Evolutionary conservation across 2,888 invertebrate species (phyloP).

Genomic region (Melangyna quadrimaculata): DNA sequence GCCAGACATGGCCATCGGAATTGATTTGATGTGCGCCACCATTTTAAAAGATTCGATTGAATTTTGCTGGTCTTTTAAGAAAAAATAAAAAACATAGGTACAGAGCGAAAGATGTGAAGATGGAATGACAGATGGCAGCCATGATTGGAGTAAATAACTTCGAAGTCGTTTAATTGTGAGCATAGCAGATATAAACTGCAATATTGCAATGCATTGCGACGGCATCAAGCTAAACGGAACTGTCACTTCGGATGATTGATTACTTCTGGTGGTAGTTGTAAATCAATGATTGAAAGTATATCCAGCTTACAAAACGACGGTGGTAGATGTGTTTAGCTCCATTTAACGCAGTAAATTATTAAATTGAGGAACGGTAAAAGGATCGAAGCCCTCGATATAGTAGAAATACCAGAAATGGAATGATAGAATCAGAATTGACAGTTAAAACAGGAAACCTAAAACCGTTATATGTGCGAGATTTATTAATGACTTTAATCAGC

Average conservation of each 20-base stretch:
- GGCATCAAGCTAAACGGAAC: constrained; percentile 59
- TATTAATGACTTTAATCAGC: not conserved
- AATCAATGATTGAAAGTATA: constrained; percentile 41
- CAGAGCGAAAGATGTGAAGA: not conserved
- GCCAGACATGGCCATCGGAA: constrained; percentile 11
- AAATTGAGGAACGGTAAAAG: not conserved
- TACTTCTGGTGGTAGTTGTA: constrained; percentile 26
- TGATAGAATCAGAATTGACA: not conserved
- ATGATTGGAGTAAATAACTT: constrained; percentile 55
- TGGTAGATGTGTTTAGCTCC: not conserved
- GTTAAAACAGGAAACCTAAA: not conserved
- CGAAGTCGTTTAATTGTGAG: constrained; percentile 49
- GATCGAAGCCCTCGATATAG: not conserved
- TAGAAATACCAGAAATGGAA: constrained; percentile 7
- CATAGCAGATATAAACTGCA: constrained; percentile 24
- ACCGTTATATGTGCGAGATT: not conserved
- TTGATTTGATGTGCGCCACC: constrained; percentile 21
- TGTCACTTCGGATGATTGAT: constrained; percentile 65
- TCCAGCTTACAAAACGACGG: not conserved
- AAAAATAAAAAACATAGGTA: not conserved
- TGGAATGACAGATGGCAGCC: constrained; percentile 50
- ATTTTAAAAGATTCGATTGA: constrained; percentile 19
- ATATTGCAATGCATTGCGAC: constrained; percentile 18
- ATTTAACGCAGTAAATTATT: constrained; percentile 2
- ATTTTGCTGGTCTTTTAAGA: not conserved